Evolutionary conservation across 2,113 vertebrate genomes (phyloP).

Genomic region (Phyllopteryx taeniolatus): DNA sequence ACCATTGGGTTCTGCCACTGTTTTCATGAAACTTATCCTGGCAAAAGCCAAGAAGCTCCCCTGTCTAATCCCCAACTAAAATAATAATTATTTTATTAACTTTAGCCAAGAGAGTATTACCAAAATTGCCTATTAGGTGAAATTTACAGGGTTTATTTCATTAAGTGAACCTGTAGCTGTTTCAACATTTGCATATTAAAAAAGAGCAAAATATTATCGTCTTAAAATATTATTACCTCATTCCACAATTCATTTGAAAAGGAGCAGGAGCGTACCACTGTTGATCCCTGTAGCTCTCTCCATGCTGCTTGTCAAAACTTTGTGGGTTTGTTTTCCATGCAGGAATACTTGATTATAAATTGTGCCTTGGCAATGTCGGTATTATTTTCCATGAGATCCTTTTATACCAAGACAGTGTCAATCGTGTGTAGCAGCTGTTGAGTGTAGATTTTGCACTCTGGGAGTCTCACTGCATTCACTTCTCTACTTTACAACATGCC

Average conservation of each 20-base stretch:
- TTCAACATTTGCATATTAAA: slow-evolving; percentile 24
- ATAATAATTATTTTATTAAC: slow-evolving; percentile 46
- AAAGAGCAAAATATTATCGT: slow-evolving; percentile 26
- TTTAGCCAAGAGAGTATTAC: slow-evolving; percentile 36
- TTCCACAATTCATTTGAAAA: slow-evolving; percentile 30
- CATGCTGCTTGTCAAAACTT: slow-evolving; percentile 17
- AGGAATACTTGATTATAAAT: not conserved
- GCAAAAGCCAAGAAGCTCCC: slow-evolving; percentile 24
- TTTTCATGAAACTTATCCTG: slow-evolving; percentile 41
- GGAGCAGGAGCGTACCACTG: slow-evolving; percentile 9
- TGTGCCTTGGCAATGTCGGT: not conserved
- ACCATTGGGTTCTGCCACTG: slow-evolving; percentile 32
- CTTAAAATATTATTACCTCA: slow-evolving; percentile 31
- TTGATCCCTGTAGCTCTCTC: slow-evolving; percentile 44
- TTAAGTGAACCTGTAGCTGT: slow-evolving; percentile 45
- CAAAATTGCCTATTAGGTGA: slow-evolving; percentile 49
- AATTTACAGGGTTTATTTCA: slow-evolving; percentile 44
- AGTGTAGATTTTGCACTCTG: too few relatives aligned
- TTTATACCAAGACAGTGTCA: not conserved
- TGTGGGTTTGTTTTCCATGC: slow-evolving; percentile 4
- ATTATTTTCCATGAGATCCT: not conserved
- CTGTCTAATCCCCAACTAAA: slow-evolving; percentile 35
- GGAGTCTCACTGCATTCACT: not conserved
- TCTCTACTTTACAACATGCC: not conserved
- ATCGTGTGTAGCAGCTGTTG: not conserved